These are phyloP conservation scores for Dendronephthya gigantea DNA, from an alignment of 64 coral and sea anemone species.

Conservation along the genomic window DNA sequence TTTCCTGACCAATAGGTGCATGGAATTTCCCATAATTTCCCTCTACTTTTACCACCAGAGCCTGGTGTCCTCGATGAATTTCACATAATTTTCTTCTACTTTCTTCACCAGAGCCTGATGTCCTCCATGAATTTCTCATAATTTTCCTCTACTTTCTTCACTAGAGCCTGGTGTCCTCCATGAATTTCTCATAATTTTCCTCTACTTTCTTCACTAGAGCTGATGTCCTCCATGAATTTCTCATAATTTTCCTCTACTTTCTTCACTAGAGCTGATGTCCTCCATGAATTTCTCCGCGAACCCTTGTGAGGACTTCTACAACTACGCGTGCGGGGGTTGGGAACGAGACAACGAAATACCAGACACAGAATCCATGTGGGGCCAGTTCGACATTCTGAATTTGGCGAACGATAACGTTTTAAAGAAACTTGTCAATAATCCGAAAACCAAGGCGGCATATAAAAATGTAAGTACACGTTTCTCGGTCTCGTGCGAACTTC, in stretches of 20 bases:
- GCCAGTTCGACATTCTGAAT: background rate
- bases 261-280: background rate
- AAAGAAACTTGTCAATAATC: slow-evolving; percentile 5
- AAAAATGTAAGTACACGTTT: background rate
- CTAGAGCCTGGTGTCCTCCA: background rate
- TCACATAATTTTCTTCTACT: background rate
- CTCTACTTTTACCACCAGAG: background rate
- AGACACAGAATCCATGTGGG: background rate
- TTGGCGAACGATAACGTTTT: background rate
- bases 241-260: background rate
- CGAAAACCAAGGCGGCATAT: background rate
- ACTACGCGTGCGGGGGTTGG: slow-evolving; percentile 5
- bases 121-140: background rate
- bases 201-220: background rate
- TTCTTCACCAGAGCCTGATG: background rate
- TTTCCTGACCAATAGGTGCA: no score
- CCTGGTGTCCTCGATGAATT: background rate
- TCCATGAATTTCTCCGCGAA: background rate
- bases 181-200: background rate
- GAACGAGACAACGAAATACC: background rate
- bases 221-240: background rate
- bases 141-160: background rate
- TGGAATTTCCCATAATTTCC: no score
- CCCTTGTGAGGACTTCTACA: slow-evolving; percentile 6
- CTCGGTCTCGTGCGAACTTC: background rate